Evolutionary conservation across 2,888 invertebrate species (phyloP).

Genomic region (Caenorhabditis sulstoni): DNA sequence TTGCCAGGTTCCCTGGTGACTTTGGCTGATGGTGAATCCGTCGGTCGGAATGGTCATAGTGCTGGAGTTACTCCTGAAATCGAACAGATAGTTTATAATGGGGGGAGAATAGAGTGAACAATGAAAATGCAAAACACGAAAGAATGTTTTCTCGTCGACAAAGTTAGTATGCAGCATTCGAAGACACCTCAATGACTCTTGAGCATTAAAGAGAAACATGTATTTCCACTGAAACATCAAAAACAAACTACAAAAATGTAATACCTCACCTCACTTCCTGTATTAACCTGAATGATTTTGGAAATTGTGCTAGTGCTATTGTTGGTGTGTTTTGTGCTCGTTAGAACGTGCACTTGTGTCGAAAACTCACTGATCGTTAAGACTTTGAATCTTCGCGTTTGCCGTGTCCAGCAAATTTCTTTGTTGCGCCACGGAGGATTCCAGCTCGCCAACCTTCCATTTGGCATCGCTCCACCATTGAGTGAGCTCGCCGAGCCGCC

Average conservation of each 20-base stretch:
- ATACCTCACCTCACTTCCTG: constrained; percentile 60
- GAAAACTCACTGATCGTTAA: constrained; percentile 66
- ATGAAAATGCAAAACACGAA: constrained; percentile 7
- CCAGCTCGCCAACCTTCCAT: constrained; percentile 75
- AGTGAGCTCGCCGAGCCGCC: constrained; percentile 71
- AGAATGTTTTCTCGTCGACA: not conserved
- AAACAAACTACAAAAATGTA: constrained; percentile 1
- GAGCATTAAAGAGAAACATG: not conserved
- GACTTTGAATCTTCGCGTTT: constrained; percentile 64
- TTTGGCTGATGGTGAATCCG: constrained; percentile 60
- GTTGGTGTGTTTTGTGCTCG: not conserved
- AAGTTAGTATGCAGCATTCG: constrained; percentile 4
- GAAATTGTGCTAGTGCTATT: not conserved
- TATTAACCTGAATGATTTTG: constrained; percentile 61
- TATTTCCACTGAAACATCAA: too few species aligned
- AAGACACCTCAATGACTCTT: not conserved
- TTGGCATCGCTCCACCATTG: constrained; percentile 75
- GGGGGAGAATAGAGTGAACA: not conserved
- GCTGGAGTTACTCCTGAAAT: constrained; percentile 48
- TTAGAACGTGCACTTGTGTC: not conserved
- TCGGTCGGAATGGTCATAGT: constrained; percentile 48
- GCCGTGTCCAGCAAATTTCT: constrained; percentile 69
- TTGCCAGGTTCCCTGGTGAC: constrained; percentile 45
- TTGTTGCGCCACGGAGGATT: constrained; percentile 70
- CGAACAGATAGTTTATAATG: not conserved